A percentile compares a stretch with the other conserved stretches of the same genome.
Conservation (phyloP, 2,113 vertebrate species). For the Cromileptes altivelis region DNA sequence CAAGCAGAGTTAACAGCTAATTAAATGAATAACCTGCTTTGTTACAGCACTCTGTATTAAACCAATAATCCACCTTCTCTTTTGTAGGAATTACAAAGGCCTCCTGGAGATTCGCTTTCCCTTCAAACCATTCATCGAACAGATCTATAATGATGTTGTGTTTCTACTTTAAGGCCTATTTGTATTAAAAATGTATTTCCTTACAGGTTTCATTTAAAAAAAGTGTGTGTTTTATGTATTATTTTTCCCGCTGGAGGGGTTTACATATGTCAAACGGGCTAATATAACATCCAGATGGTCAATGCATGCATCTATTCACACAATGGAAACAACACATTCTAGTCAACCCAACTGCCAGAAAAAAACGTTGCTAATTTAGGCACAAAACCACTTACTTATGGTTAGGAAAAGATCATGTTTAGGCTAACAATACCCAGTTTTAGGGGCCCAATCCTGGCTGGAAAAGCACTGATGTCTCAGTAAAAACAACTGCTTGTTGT, state of each 20-base stretch:
- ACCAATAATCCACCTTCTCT: not conserved
- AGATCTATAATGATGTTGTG: not conserved
- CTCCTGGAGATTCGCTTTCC: not conserved
- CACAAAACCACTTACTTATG: too few relatives aligned
- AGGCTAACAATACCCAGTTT: too few relatives aligned
- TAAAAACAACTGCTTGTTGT: too few relatives aligned
- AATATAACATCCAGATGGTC: not conserved
- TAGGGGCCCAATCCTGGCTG: too few relatives aligned
- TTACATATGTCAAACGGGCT: not conserved
- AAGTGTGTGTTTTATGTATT: not conserved
- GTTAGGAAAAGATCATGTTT: too few relatives aligned
- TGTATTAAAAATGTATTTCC: not conserved
- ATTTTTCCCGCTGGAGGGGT: not conserved
- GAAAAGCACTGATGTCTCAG: too few relatives aligned
- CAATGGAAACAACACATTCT: not conserved
- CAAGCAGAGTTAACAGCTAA: not conserved
- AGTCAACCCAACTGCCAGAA: too few relatives aligned
- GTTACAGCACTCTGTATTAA: not conserved
- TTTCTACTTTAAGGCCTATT: not conserved
- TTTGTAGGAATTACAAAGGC: not conserved
- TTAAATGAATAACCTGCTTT: constrained; percentile 3
- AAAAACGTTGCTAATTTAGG: too few relatives aligned
- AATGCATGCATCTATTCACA: not conserved
- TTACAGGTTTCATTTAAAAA: not conserved
- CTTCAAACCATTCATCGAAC: not conserved